Evolutionary conservation across 2,888 invertebrate species (phyloP).

Genomic region (Melangyna quadrimaculata): DNA sequence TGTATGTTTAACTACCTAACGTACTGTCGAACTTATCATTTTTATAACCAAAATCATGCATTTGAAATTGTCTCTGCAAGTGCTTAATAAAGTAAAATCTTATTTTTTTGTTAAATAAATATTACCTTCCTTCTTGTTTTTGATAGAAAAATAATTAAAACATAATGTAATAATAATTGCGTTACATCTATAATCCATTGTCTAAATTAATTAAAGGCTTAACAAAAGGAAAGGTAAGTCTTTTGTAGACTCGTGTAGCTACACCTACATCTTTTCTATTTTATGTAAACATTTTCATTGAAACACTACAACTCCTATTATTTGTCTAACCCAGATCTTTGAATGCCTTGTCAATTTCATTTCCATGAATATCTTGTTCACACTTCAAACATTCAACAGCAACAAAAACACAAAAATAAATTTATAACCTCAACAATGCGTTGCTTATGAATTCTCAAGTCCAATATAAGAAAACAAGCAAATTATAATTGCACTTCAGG

Average conservation of each 20-base stretch:
- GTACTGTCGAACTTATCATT: no score
- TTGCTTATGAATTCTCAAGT: neutral
- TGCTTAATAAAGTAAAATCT: no score
- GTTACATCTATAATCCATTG: neutral
- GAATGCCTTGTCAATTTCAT: neutral
- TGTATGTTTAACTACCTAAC: no score
- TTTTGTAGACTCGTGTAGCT: neutral
- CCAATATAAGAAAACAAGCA: constrained; percentile 6
- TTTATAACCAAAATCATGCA: no score
- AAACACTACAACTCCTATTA: constrained; percentile 5
- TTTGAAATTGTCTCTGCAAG: no score
- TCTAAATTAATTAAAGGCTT: neutral
- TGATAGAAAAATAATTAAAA: neutral
- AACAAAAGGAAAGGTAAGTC: neutral
- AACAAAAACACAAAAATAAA: neutral
- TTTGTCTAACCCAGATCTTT: constrained; percentile 17
- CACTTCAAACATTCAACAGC: neutral
- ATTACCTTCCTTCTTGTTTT: neutral
- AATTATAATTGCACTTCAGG: constrained; percentile 8
- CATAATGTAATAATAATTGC: neutral
- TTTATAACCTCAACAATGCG: neutral
- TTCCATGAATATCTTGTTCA: neutral
- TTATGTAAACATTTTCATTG: constrained; percentile 1
- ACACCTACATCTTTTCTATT: neutral
- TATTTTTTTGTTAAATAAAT: no score